Evolutionary conservation across 2,888 invertebrate species (phyloP).

Genomic region (Ochlodes sylvanus): DNA sequence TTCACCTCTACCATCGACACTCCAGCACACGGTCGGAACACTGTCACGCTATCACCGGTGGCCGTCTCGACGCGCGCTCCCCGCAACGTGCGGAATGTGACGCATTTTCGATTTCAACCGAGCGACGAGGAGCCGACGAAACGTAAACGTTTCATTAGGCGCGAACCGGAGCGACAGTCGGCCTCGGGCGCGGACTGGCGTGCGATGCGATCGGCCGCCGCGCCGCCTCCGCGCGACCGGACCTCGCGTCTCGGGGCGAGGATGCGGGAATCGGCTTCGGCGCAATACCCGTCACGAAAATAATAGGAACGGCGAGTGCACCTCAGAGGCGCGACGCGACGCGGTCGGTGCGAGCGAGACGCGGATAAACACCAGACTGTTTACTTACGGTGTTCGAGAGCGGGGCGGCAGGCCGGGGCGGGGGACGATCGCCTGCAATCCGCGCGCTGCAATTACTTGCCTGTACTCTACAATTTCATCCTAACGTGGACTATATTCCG

Average conservation of each 20-base stretch:
- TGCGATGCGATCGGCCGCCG: constrained; percentile 77
- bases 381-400: constrained; percentile 83
- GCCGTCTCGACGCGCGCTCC: constrained; percentile 58
- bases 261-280: constrained; percentile 85
- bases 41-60: constrained; percentile 66
- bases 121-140: constrained; percentile 56
- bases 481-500: constrained; percentile 54
- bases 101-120: constrained; percentile 74
- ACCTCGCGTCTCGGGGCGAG: constrained; percentile 84
- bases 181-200: constrained; percentile 81
- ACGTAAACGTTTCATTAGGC: constrained; percentile 69
- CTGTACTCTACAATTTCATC: constrained; percentile 75
- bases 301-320: constrained; percentile 85
- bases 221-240: constrained; percentile 82
- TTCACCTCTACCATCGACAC: constrained; percentile 80
- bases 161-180: constrained; percentile 79
- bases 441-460: constrained; percentile 82
- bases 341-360: constrained; percentile 84
- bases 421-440: constrained; percentile 79
- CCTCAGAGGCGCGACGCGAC: constrained; percentile 84
- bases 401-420: constrained; percentile 72
- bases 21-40: constrained; percentile 75
- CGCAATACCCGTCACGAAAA: constrained; percentile 86
- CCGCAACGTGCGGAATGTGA: constrained; percentile 60
- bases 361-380: constrained; percentile 85